Evolutionary conservation across 2,113 vertebrate genomes (phyloP).

Genomic region (Scopus umbretta): DNA sequence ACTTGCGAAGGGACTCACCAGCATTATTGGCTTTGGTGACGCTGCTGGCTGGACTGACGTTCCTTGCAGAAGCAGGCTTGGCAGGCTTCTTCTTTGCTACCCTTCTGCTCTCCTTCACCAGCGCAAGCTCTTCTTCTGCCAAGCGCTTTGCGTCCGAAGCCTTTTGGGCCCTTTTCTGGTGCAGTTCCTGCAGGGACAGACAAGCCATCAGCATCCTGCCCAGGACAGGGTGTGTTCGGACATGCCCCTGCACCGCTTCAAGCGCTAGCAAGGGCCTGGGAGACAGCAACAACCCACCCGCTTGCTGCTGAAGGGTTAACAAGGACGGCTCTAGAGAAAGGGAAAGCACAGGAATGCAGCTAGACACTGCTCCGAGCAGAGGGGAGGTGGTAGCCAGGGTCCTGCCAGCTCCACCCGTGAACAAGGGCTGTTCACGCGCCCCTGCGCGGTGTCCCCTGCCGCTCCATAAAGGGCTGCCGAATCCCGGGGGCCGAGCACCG

Average conservation of each 20-base stretch:
- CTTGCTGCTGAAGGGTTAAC: not conserved
- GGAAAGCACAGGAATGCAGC: not conserved
- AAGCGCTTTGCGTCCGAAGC: constrained; percentile 36
- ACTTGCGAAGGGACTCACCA: constrained; percentile 51
- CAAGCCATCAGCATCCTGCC: not conserved
- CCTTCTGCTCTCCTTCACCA: constrained; percentile 50
- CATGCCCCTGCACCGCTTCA: accelerated
- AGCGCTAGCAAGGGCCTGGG: no score
- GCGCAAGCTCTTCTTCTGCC: constrained; percentile 56
- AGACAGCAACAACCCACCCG: not conserved
- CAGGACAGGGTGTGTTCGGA: not conserved
- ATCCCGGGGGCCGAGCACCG: not conserved
- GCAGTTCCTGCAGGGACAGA: constrained; percentile 78
- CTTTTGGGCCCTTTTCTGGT: constrained; percentile 82
- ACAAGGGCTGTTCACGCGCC: not conserved
- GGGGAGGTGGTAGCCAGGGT: not conserved
- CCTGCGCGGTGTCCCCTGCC: accelerated
- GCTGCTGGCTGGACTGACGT: not conserved
- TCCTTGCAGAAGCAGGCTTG: constrained; percentile 33
- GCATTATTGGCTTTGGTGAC: constrained; percentile 78
- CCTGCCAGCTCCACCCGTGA: not conserved
- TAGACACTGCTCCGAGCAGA: not conserved
- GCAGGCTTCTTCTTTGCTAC: constrained; percentile 58
- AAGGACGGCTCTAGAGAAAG: not conserved
- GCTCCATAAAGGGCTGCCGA: accelerated